Base-by-base conservation (phyloP, 2,113 vertebrate species). In the Cephalopterus ornatus region DNA sequence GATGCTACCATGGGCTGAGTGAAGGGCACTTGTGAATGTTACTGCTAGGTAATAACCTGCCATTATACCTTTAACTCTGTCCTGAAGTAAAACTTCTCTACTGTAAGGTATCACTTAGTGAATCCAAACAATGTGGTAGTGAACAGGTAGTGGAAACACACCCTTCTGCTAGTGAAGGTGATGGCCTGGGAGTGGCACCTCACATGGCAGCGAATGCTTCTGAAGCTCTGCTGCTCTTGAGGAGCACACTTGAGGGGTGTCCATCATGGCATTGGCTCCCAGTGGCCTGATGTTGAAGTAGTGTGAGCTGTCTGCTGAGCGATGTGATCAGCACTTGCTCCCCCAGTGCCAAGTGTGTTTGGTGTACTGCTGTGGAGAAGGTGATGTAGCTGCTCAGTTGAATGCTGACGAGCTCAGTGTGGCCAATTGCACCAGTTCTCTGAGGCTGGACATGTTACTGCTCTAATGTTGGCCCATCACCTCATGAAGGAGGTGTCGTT, bases 391-490 rank as follows among this genome's bases (percentile, higher is more conserved):
- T 89, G 32, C 24, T 59, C 46, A 42, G 85, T 24, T 52, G 42
- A 8, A 28, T 44, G 44, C 41, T 32, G 17, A 33, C 35, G 35
- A 56, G 44, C 49, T 73, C 49, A 8, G 8, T 8, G 15, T 10
- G 9, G 30, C 49, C 24, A 37, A 3, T 49, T 9, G 22, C 0
- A 1, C 11, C 4, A 2, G 35, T 47, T n/a, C 20, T 35, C 50
- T 27, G 33, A 84, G 55, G 32, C 32, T 44, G 41, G 44, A 23
- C 9, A 1, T 2, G 1, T 71, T 35, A 14, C 32, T 62, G 56
- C 28, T 50, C 33, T 46, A 12, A 8, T 18, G 6, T 12, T 84
- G 80, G 71, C 32, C 42, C 44, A 7, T 59, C 11, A 4, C n/a
- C 61, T 65, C 18, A 21, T 23, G 35, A 47, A 74, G 35, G 11